Percentiles rank a stretch among this genome's conserved stretches.
Evolutionary conservation across 2,113 vertebrate genomes (phyloP).

Genomic region (Genyomyrus donnyi): DNA sequence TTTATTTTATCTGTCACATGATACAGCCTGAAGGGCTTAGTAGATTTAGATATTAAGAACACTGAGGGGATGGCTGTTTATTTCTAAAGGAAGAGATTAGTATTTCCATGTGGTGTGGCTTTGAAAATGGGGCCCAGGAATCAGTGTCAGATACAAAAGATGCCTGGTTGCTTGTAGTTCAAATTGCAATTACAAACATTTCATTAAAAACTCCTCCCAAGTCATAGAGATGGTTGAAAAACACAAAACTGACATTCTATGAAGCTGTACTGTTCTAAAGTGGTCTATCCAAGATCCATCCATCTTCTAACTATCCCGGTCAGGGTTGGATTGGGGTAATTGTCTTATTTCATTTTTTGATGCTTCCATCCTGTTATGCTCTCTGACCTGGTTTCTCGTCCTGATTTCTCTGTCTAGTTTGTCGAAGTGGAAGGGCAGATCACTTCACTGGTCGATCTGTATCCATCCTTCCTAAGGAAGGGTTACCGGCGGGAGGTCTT

Average conservation of each 20-base stretch:
- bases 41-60: neutral
- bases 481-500: conserved; percentile 98
- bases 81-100: neutral
- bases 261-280: neutral
- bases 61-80: neutral
- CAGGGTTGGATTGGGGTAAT: neutral
- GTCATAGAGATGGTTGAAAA: neutral
- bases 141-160: neutral
- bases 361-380: neutral
- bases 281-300: neutral
- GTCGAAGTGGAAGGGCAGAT: conserved; percentile 99
- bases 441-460: conserved; percentile 98
- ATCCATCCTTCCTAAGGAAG: conserved; percentile 99
- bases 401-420: conserved; percentile 64
- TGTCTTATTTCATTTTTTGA: neutral
- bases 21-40: neutral
- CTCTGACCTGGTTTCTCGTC: conserved; percentile 4
- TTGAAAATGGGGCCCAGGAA: neutral
- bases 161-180: neutral
- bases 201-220: neutral
- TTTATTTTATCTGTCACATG: neutral
- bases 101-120: neutral
- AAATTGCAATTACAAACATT: neutral
- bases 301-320: neutral
- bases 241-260: neutral